These are phyloP conservation scores for Lepisosteus osseus DNA, from an alignment of 2,113 vertebrate species.

Conservation along the genomic window DNA sequence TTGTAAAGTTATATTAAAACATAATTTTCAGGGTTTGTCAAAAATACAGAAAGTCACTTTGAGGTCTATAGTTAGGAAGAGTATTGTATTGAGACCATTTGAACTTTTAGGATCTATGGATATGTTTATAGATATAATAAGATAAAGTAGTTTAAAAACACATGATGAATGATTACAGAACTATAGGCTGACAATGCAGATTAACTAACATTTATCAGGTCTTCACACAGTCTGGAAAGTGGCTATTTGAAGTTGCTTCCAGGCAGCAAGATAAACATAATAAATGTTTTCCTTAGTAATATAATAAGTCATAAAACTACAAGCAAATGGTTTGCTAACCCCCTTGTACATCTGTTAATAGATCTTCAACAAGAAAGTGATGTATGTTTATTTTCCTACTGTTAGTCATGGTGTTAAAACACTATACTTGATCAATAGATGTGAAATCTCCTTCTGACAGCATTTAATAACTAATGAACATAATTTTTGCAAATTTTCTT, in stretches of 20 bases:
- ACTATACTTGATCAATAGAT: constrained; percentile 54
- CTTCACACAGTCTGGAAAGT: constrained; percentile 42
- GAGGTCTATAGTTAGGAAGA: too few species aligned
- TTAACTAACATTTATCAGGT: constrained; percentile 61
- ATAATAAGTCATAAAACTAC: constrained; percentile 62
- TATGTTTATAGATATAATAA: constrained; percentile 57
- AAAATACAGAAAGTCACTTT: too few species aligned
- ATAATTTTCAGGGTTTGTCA: too few species aligned
- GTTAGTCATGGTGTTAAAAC: constrained; percentile 42
- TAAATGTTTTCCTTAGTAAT: constrained; percentile 63
- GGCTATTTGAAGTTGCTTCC: constrained; percentile 54
- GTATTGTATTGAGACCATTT: too few species aligned
- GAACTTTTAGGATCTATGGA: constrained; percentile 14
- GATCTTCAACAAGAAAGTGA: constrained; percentile 41
- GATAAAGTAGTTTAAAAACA: constrained; percentile 51
- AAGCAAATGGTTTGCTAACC: constrained; percentile 51
- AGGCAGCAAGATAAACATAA: constrained; percentile 61
- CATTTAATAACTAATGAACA: constrained; percentile 58
- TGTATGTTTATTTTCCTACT: constrained; percentile 39
- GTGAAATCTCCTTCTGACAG: constrained; percentile 47
- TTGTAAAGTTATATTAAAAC: too few species aligned
- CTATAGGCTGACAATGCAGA: constrained; percentile 46
- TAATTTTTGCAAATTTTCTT: constrained; percentile 42
- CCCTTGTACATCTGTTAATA: constrained; percentile 46
- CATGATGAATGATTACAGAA: constrained; percentile 53